Base-by-base conservation (phyloP, 2,888 invertebrate species). In the Chymomyza procnemis region DNA sequence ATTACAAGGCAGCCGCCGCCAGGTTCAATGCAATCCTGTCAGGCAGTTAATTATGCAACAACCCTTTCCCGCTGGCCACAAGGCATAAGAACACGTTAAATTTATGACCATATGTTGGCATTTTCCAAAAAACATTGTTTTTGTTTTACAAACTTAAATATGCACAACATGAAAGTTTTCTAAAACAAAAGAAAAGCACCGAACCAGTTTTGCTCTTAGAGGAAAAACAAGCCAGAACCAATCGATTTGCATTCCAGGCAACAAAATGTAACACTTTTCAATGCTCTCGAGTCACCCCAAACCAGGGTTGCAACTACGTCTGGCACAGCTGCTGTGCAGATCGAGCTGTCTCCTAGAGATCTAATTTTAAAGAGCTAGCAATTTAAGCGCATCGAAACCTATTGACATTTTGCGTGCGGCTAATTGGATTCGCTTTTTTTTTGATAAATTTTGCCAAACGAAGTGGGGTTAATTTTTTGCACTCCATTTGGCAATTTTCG, bases 41-140 rank as follows among this genome's bases (percentile, higher is more conserved):
- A 12, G 8, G 26, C 26, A 41, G 34, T 41, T 12, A 41, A 41
- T 41, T 41, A 41, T 41, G 57, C 56, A 54, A 12, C 73, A 70
- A 76, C 81, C 86, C 75, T 67, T 64, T 26, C 26, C 8, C 8
- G 2, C 22, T 63, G 19, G n/a, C 14, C 5, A 26, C 26, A 26
- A 26, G 26, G 26, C 26, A 26, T 26, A 26, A 4, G 2, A 46
- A 14, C 55, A 16, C 70, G 58, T 9, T 52, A 6, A 50, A 62
- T 61, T 67, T 67, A 19, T 61, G 54, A 60, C 69, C 81, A 81
- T 81, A 74, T 81, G 81, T 76, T 73, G 82, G 72, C 4, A 77
- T 84, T 70, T 73, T 58, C 46, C 21, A 19, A 46, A 73, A 16
- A n/a, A 22, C 22, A 56, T 22, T 56, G 22, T 56, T 62, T 18